Evolutionary conservation across 1,140 invertebrate species (phyloP), one percentile per base, ranked within the genome.

Genomic region (Leptoteleia sp.): DNA sequence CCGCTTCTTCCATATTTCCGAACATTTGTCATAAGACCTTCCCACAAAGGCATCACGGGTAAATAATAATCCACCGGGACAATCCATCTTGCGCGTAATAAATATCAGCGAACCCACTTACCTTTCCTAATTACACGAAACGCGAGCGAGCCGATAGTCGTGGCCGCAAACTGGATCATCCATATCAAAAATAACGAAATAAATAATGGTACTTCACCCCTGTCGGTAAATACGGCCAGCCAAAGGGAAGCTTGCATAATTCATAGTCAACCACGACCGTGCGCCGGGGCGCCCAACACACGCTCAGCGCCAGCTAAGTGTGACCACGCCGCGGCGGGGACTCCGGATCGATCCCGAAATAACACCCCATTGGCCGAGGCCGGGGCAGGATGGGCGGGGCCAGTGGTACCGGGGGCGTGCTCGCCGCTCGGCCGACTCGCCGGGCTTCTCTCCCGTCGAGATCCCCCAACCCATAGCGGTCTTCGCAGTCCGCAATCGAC

Each of bases 221-320:
- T 45, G 38, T 50, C 57, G 38, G 59, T 64, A 61, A 73, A 73
- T 72, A 72, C 43, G 57, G 35, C 40, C 27, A 55, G 35, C 33
- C 29, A 62, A 57, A 57, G 42, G 70, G 59, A 48, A 55, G 57
- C 33, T 57, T 73, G 59, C 59, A 64, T 64, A 73, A 73, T 73
- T 73, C 59, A 73, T 48, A 37, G 50, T 55, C 37, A 45, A 62
- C 42, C 52, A 50, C 52, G 45, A 29, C 31, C 13, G 19, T 16
- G 3, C 19, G 11, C 15, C 13, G 43, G 33, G 15, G 6, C n/a
- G 9, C 5, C 38, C 31, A 40, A 37, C 65, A 59, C 52, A 59
- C 7, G 0, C 11, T 29, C 7, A 19, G 1, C 8, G 12, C 8
- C 13, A 8, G 22, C 7, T 7, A 19, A 25, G 25, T 4, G 19